Conservation (phyloP, 1,140 invertebrate genomes). For the Phymorhynchus buccinoides region DNA sequence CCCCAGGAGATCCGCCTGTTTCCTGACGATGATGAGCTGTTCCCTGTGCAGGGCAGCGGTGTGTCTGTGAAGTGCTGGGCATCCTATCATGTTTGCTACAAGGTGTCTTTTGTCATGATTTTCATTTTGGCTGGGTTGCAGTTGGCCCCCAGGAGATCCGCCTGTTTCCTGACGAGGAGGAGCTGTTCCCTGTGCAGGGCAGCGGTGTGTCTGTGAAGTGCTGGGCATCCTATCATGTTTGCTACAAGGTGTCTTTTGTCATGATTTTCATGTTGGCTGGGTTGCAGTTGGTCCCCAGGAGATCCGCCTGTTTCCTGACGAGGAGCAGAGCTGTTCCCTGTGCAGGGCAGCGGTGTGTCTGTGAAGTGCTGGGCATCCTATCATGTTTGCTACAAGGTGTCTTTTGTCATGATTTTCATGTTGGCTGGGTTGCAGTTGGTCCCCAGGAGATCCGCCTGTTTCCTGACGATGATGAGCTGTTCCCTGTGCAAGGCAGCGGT, state of each 20-base stretch:
- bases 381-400: too few relatives aligned
- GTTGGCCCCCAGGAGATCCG: too few relatives aligned
- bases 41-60: background rate
- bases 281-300: conserved; percentile 8
- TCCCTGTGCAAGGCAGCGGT: background rate
- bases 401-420: too few relatives aligned
- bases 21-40: conserved; percentile 23
- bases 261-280: too few relatives aligned
- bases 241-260: too few relatives aligned
- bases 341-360: conserved; percentile 3
- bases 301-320: conserved; percentile 27
- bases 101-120: too few relatives aligned
- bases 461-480: conserved; percentile 23
- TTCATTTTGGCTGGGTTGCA: too few relatives aligned
- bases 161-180: conserved; percentile 25
- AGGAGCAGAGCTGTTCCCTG: conserved; percentile 6
- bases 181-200: conserved; percentile 14
- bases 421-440: background rate
- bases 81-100: too few relatives aligned
- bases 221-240: too few relatives aligned
- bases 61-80: conserved; percentile 35
- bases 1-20: conserved; percentile 20
- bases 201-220: conserved; percentile 26
- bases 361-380: conserved; percentile 37
- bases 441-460: conserved; percentile 20